phyloP scores from a whole-genome alignment of 2,797 vertebrate species.

The Phrynocephalus vlangalii region DNA sequence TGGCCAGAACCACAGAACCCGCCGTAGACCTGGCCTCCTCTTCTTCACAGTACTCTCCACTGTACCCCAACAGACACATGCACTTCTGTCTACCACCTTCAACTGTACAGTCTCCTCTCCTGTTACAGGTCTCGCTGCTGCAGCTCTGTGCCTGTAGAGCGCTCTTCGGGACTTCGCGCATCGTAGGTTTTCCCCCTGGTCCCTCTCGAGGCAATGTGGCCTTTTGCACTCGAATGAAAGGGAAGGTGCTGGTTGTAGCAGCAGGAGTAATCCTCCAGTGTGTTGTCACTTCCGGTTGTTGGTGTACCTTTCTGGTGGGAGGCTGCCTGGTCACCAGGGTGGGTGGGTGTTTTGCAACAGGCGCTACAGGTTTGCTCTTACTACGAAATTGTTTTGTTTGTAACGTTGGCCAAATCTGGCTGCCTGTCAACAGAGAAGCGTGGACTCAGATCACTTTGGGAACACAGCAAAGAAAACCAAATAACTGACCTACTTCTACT shows the following conservation, averaged over 20 bases:
- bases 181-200: conserved; percentile 13
- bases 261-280: not conserved
- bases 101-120: conserved; percentile 77
- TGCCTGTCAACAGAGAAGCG: conserved; percentile 48
- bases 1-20: conserved; percentile 78
- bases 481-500: not conserved
- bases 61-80: conserved; percentile 83
- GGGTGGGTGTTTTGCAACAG: not conserved
- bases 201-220: not conserved
- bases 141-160: conserved; percentile 75
- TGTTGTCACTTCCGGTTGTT: not conserved
- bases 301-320: not conserved
- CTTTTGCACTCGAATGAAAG: not conserved
- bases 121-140: conserved; percentile 72
- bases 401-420: conserved; percentile 14
- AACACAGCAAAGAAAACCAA: not conserved
- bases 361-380: not conserved
- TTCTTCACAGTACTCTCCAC: conserved; percentile 80
- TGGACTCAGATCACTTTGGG: not conserved
- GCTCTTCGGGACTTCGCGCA: conserved; percentile 55
- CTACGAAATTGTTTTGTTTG: conserved; percentile 12
- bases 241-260: rapidly evolving
- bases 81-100: conserved; percentile 74
- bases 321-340: not conserved
- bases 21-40: conserved; percentile 74